Conservation (phyloP, 1,140 invertebrate species). For the Lepidurus couesii region DNA sequence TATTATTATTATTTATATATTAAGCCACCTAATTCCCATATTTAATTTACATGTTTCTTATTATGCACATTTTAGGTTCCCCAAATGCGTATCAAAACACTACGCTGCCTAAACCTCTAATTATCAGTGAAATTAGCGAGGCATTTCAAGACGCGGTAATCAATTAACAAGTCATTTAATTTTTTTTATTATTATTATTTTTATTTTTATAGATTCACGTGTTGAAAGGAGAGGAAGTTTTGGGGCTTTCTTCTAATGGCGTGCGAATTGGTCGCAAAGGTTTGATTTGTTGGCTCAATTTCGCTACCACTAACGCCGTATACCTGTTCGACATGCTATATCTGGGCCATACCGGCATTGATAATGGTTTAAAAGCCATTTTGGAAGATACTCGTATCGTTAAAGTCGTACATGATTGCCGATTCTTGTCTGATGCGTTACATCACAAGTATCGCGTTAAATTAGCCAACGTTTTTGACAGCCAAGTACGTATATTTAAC, state of each 20-base stretch:
- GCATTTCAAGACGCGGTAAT: neutral
- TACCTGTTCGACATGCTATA: slow-evolving; percentile 32
- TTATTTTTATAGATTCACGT: slow-evolving; percentile 26
- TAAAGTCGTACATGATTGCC: slow-evolving; percentile 34
- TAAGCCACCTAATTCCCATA: too few relatives aligned
- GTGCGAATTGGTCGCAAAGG: slow-evolving; percentile 30
- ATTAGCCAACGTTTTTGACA: slow-evolving; percentile 33
- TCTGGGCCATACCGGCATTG: slow-evolving; percentile 23
- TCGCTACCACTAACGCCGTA: slow-evolving; percentile 16
- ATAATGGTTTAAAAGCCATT: slow-evolving; percentile 25
- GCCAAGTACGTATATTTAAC: slow-evolving; percentile 23
- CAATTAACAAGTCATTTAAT: neutral
- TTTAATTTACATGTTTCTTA: too few relatives aligned
- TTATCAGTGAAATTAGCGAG: slow-evolving; percentile 30
- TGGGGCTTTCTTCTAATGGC: slow-evolving; percentile 31
- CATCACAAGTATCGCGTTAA: slow-evolving; percentile 31
- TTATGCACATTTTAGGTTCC: too few relatives aligned
- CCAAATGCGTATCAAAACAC: too few relatives aligned
- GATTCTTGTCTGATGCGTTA: slow-evolving; percentile 31
- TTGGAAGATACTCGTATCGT: slow-evolving; percentile 23
- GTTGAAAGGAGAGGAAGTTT: slow-evolving; percentile 1
- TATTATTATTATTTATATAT: too few relatives aligned
- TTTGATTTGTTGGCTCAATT: slow-evolving; percentile 30
- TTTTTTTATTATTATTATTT: slow-evolving; percentile 17
- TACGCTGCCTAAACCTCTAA: slow-evolving; percentile 9